Conservation (phyloP, 2,888 invertebrate species). For the Catonia carolina region DNA sequence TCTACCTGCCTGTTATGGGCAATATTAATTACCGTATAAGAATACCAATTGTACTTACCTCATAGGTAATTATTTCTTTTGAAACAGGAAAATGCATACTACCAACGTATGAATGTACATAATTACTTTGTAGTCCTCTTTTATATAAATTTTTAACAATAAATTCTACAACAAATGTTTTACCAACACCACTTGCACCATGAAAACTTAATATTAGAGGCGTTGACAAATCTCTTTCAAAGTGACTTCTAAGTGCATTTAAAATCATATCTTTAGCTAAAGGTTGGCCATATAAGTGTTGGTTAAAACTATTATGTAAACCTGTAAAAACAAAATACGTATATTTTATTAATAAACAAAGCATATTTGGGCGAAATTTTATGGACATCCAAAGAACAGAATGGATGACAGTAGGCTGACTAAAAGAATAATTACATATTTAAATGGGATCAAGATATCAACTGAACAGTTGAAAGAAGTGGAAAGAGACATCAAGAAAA, state of each 20-base stretch:
- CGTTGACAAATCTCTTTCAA: background rate
- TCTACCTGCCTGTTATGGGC: too few species aligned
- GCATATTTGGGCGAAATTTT: too few species aligned
- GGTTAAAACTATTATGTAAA: background rate
- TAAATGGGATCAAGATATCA: too few species aligned
- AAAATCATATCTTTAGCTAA: background rate
- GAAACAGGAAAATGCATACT: slow-evolving; percentile 2
- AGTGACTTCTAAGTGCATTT: background rate
- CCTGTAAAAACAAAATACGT: background rate
- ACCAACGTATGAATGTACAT: slow-evolving; percentile 2
- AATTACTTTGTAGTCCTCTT: background rate
- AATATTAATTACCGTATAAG: too few species aligned
- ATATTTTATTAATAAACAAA: too few species aligned
- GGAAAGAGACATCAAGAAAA: too few species aligned
- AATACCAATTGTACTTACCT: too few species aligned
- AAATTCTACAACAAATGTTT: slow-evolving; percentile 9
- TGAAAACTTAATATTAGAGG: slow-evolving; percentile 12
- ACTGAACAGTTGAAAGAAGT: too few species aligned
- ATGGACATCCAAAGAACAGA: too few species aligned
- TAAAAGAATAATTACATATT: too few species aligned
- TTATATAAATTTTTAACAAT: slow-evolving; percentile 3
- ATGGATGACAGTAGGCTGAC: too few species aligned
- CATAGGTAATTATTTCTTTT: background rate
- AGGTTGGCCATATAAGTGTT: slow-evolving; percentile 8
- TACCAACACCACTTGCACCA: slow-evolving; percentile 9